These are phyloP conservation scores for Threskiornis aethiopicus DNA, from an alignment of 2,797 vertebrate species.

Conservation along the genomic window DNA sequence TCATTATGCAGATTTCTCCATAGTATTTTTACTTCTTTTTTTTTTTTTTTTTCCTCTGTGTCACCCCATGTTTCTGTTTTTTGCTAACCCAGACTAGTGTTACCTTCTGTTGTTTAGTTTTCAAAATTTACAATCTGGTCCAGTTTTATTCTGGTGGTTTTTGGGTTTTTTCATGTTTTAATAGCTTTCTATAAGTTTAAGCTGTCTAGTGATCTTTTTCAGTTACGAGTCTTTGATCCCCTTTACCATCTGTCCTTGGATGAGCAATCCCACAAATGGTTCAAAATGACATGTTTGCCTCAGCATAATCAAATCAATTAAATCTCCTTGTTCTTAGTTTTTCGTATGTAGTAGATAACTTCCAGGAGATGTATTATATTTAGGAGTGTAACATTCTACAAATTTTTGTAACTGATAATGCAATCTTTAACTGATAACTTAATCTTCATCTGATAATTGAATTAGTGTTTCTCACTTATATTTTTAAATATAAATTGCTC, in stretches of 20 bases:
- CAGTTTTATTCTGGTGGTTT: not conserved
- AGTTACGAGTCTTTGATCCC: slow-evolving; percentile 27
- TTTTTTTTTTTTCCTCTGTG: not conserved
- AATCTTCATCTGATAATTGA: not conserved
- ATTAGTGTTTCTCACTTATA: not conserved
- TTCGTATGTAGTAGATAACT: not conserved
- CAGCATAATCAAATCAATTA: not conserved
- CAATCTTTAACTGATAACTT: not conserved
- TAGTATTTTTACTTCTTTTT: not conserved
- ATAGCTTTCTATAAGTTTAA: slow-evolving; percentile 2
- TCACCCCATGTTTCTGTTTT: not conserved
- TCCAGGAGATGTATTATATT: not conserved
- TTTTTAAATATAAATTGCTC: not conserved
- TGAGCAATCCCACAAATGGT: not conserved
- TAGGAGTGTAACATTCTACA: not conserved
- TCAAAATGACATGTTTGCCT: not conserved
- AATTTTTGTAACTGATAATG: not conserved
- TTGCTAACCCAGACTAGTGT: not conserved
- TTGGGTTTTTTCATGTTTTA: not conserved
- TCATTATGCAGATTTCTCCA: not conserved
- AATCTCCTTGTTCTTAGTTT: not conserved
- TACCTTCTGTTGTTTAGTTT: slow-evolving; percentile 24
- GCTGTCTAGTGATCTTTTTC: slow-evolving; percentile 16
- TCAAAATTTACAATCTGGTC: slow-evolving; percentile 1
- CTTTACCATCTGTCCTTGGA: slow-evolving; percentile 34